Conservation (phyloP, 2,888 invertebrate genomes). For the Pammene aurita region DNA sequence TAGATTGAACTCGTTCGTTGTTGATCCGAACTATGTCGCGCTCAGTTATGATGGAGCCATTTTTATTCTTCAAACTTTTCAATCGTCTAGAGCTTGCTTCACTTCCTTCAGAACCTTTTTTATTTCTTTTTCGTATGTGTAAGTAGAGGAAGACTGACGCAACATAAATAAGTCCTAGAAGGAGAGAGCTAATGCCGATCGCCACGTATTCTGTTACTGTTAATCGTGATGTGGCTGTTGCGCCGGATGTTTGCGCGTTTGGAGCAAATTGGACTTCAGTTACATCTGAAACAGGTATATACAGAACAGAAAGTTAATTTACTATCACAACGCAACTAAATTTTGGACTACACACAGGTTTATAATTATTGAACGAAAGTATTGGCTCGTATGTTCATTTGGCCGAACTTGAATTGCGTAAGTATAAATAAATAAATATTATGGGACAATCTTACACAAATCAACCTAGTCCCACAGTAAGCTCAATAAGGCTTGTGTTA, state of each 20-base stretch:
- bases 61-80: slow-evolving; percentile 71
- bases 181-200: slow-evolving; percentile 91
- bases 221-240: slow-evolving; percentile 84
- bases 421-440: too few species aligned
- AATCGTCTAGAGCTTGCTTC: slow-evolving; percentile 70
- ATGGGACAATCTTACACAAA: too few species aligned
- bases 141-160: slow-evolving; percentile 93
- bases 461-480: too few species aligned
- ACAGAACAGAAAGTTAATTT: too few species aligned
- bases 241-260: slow-evolving; percentile 83
- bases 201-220: slow-evolving; percentile 91
- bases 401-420: too few species aligned
- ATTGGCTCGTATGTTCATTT: too few species aligned
- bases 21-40: slow-evolving; percentile 76
- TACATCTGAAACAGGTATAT: slow-evolving; percentile 84
- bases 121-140: slow-evolving; percentile 88
- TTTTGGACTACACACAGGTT: too few species aligned
- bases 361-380: too few species aligned
- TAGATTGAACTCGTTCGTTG: slow-evolving; percentile 67
- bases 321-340: too few species aligned
- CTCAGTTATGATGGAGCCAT: slow-evolving; percentile 72
- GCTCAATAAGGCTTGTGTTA: too few species aligned
- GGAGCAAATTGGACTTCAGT: slow-evolving; percentile 91
- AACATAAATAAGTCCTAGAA: slow-evolving; percentile 94
- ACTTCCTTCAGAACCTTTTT: slow-evolving; percentile 77